These are phyloP conservation scores for Pelobates fuscus DNA, from an alignment of 2,113 vertebrate genomes.

Conservation along the genomic window DNA sequence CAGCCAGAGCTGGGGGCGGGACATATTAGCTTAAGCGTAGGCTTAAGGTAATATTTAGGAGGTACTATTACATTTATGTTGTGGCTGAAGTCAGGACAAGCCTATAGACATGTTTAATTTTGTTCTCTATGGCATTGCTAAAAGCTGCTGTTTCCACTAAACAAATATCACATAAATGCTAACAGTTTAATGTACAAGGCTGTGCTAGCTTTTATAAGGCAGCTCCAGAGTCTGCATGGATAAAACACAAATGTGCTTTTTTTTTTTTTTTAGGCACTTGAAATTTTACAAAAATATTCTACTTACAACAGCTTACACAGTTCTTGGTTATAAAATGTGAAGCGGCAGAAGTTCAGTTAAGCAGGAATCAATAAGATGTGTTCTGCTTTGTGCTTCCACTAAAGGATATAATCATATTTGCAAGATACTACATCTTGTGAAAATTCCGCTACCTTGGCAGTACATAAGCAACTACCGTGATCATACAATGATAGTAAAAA, in stretches of 20 bases:
- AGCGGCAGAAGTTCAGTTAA: neutral
- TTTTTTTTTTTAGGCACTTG: neutral
- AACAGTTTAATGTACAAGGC: too few relatives aligned
- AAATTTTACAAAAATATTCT: neutral
- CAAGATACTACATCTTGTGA: neutral
- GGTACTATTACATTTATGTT: too few relatives aligned
- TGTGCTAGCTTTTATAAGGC: neutral
- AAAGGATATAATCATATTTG: neutral
- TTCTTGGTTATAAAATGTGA: neutral
- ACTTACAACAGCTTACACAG: neutral
- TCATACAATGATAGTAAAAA: constrained; percentile 3
- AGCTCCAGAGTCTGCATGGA: neutral
- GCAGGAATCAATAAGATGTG: neutral
- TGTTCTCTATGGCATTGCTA: too few relatives aligned
- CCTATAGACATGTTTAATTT: too few relatives aligned
- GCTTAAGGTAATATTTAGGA: too few relatives aligned
- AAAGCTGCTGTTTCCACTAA: too few relatives aligned
- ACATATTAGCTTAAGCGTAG: too few relatives aligned
- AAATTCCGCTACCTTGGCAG: neutral
- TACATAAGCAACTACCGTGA: neutral
- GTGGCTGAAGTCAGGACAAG: too few relatives aligned
- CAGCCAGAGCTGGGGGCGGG: too few relatives aligned
- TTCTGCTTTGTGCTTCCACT: neutral
- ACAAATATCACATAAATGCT: too few relatives aligned
- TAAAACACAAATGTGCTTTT: neutral